These are phyloP conservation scores for Calameuta idolon DNA, from an alignment of 2,888 invertebrate species.

Conservation along the genomic window DNA sequence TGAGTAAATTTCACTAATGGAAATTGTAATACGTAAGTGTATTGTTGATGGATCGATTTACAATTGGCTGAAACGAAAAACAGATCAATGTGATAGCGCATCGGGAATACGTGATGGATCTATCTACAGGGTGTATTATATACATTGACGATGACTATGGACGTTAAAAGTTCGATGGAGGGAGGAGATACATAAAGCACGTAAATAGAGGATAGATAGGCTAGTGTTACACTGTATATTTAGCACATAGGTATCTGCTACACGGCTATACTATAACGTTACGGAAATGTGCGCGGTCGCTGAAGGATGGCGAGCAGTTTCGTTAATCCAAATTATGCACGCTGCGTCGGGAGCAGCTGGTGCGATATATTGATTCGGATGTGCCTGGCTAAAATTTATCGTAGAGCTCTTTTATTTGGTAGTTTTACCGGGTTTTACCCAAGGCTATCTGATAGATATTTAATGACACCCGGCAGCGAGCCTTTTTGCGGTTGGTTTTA, in stretches of 20 bases:
- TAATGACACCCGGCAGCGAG: background rate
- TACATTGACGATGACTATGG: background rate
- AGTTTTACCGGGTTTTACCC: background rate
- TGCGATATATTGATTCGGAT: background rate
- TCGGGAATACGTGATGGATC: background rate
- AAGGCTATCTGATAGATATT: background rate
- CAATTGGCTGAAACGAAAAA: background rate
- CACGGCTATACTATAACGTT: background rate
- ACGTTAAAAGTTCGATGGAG: background rate
- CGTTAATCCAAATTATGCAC: background rate
- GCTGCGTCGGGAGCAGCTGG: background rate
- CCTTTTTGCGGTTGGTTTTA: background rate
- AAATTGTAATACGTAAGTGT: background rate
- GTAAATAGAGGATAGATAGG: background rate
- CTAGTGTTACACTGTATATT: background rate
- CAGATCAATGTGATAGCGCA: background rate
- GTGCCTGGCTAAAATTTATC: background rate
- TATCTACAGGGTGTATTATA: background rate
- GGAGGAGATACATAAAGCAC: background rate
- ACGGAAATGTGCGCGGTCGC: background rate
- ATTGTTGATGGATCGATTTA: background rate
- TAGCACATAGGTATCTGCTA: background rate
- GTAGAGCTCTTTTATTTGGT: background rate
- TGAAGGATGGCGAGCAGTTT: background rate
- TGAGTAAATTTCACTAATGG: background rate